Percentiles rank a stretch among this genome's conserved stretches.
phyloP scores from a whole-genome alignment of 2,888 invertebrate species.

The Helicoverpa assulta region DNA sequence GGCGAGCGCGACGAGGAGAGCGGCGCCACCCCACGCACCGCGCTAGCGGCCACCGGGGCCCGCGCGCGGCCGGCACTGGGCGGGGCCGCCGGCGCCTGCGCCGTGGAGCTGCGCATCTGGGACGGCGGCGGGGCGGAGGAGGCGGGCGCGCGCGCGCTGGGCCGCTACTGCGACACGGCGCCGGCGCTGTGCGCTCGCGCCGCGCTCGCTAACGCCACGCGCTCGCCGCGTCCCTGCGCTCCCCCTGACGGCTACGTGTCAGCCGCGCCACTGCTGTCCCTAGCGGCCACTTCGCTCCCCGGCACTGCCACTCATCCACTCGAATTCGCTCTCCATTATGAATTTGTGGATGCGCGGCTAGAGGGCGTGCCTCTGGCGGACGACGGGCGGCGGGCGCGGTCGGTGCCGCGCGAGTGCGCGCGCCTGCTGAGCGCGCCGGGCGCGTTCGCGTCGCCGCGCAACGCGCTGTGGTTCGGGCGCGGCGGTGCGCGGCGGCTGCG shows the following conservation, averaged over 20 bases:
- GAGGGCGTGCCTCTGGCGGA: constrained; percentile 92
- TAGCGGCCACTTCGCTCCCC: constrained; percentile 88
- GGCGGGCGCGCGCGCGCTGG: constrained; percentile 85
- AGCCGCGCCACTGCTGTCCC: constrained; percentile 76
- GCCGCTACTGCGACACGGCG: constrained; percentile 93
- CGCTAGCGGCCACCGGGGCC: constrained; percentile 38
- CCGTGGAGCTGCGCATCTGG: constrained; percentile 93
- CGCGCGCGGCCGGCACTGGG: constrained; percentile 52
- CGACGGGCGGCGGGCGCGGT: constrained; percentile 76
- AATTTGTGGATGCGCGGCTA: constrained; percentile 95
- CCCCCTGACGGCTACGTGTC: constrained; percentile 94
- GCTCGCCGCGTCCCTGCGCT: constrained; percentile 94
- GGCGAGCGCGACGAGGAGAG: constrained; percentile 86
- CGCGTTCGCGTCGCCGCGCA: constrained; percentile 93
- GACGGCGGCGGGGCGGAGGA: constrained; percentile 92
- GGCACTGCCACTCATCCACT: constrained; percentile 95
- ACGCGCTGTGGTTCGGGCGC: constrained; percentile 95
- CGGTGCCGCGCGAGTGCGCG: constrained; percentile 78
- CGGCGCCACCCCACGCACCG: constrained; percentile 54
- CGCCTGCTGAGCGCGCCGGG: constrained; percentile 81
- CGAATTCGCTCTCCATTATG: constrained; percentile 93
- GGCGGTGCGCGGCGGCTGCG: constrained; percentile 94
- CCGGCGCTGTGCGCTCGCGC: constrained; percentile 96
- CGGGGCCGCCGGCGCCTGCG: constrained; percentile 82
- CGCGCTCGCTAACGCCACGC: constrained; percentile 92